A percentile compares a stretch with the other conserved stretches of the same genome.
Evolutionary conservation across 2,113 vertebrate genomes (phyloP).

Genomic region (Vidua chalybeata): DNA sequence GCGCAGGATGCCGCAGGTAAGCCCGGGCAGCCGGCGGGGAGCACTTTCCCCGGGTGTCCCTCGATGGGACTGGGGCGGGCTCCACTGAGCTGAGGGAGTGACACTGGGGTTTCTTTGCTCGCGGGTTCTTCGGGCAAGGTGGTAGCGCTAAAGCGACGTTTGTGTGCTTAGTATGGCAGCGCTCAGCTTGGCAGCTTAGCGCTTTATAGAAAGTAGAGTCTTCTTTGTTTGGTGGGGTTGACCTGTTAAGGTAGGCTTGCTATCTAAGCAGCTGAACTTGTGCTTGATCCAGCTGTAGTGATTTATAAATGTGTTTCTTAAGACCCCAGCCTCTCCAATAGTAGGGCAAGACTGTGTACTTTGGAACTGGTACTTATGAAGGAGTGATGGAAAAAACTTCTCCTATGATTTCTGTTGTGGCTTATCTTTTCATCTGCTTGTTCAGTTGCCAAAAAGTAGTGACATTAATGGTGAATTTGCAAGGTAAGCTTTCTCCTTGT

Average conservation of each 20-base stretch:
- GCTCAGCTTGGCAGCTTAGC: not conserved
- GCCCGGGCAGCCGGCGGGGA: not conserved
- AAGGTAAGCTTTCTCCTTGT: not conserved
- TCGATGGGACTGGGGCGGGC: rapidly evolving
- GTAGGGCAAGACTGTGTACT: not conserved
- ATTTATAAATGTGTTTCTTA: not conserved
- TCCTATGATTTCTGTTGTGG: not conserved
- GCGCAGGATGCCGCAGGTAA: not conserved
- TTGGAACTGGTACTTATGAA: not conserved
- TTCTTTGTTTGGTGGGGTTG: not conserved
- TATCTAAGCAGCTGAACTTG: not conserved
- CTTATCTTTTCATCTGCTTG: not conserved
- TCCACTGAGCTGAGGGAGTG: rapidly evolving
- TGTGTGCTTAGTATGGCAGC: rapidly evolving
- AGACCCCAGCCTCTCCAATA: rapidly evolving
- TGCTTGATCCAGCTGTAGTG: not conserved
- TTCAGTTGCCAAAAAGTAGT: not conserved
- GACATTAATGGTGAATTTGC: not conserved
- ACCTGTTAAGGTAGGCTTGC: not conserved
- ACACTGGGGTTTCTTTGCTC: rapidly evolving
- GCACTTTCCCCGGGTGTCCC: rapidly evolving
- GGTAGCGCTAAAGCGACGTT: rapidly evolving
- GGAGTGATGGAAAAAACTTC: not conserved
- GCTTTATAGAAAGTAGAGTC: not conserved
- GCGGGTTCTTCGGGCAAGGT: rapidly evolving